Evolutionary conservation across 2,113 vertebrate species (phyloP).

Genomic region (Eurypyga helias): DNA sequence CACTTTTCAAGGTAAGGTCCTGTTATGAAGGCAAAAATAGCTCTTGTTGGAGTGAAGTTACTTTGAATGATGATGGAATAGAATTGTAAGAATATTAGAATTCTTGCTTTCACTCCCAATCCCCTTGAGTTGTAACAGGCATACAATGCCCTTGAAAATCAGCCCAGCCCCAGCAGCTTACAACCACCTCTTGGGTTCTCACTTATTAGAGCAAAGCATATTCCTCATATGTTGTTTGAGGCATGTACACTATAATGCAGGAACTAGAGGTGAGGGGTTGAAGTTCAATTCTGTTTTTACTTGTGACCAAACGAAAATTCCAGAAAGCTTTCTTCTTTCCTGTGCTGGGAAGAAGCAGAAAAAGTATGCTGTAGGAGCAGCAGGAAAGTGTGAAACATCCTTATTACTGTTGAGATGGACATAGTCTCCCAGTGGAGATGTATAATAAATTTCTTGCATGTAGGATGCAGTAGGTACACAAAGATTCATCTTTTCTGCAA

Average conservation of each 20-base stretch:
- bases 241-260: rapidly evolving
- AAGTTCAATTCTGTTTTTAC: neutral
- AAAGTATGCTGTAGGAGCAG: neutral
- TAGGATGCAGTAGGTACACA: neutral
- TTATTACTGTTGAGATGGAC: neutral
- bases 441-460: neutral
- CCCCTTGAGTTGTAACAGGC: neutral
- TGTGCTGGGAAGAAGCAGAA: neutral
- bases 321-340: neutral
- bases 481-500: neutral
- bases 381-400: neutral
- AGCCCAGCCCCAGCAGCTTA: neutral
- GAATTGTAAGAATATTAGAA: neutral
- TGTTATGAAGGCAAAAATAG: neutral
- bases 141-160: neutral
- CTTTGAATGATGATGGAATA: neutral
- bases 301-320: neutral
- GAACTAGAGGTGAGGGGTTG: neutral
- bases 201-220: neutral
- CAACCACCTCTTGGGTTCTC: neutral
- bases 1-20: neutral
- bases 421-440: neutral
- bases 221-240: neutral
- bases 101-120: neutral
- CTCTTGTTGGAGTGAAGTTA: neutral